Evolutionary conservation across 2,113 vertebrate genomes (phyloP).

Genomic region (Ptychochromis oligacanthus): DNA sequence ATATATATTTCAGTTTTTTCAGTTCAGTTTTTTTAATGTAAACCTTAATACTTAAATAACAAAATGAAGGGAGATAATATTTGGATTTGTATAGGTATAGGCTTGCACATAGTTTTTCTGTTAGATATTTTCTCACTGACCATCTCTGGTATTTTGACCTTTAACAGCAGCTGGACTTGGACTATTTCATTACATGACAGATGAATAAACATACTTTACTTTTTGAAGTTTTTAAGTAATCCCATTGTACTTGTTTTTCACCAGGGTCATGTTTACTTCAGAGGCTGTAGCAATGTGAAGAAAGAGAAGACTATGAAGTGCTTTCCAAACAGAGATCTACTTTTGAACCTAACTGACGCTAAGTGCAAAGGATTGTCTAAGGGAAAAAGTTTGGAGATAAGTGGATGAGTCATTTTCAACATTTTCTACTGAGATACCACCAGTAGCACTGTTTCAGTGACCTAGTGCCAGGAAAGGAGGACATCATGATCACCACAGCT

Average conservation of each 20-base stretch:
- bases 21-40: background rate
- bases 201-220: background rate
- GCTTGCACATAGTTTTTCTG: background rate
- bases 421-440: background rate
- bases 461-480: background rate
- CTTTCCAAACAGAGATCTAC: background rate
- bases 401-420: slow-evolving; percentile 3
- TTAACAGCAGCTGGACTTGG: accelerated
- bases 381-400: background rate
- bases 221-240: background rate
- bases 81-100: background rate
- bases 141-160: background rate
- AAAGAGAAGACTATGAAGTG: background rate
- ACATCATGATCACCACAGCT: slow-evolving; percentile 68
- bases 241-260: slow-evolving; percentile 12
- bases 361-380: background rate
- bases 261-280: slow-evolving; percentile 20
- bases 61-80: background rate
- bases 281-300: background rate
- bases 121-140: background rate
- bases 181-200: background rate
- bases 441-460: background rate
- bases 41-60: background rate
- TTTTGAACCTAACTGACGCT: background rate
- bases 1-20: background rate